phyloP scores from a whole-genome alignment of 1,140 invertebrate species.

The Drosophila lowei region DNA sequence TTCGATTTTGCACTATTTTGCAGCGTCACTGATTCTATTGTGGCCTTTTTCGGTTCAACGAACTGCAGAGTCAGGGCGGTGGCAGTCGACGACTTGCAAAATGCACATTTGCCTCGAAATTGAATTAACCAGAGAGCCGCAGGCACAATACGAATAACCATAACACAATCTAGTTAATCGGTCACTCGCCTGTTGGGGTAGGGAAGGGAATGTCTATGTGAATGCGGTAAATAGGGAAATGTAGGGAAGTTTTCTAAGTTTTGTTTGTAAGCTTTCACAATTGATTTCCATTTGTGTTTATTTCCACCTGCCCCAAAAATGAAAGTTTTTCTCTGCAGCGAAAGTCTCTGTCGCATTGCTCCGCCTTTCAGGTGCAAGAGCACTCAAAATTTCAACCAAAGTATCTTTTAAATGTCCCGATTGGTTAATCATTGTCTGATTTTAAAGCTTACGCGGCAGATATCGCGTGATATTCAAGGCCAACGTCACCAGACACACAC shows the following conservation, averaged over 20 bases:
- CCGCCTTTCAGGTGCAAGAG: not conserved
- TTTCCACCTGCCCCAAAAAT: constrained; percentile 17
- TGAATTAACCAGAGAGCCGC: constrained; percentile 10
- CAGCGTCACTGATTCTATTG: constrained; percentile 15
- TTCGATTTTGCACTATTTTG: not conserved
- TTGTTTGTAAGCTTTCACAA: constrained; percentile 33
- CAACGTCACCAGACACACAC: constrained; percentile 9
- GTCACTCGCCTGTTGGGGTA: constrained; percentile 1
- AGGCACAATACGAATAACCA: not conserved
- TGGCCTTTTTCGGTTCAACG: no score
- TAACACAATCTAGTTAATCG: not conserved
- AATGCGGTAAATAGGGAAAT: constrained; percentile 1
- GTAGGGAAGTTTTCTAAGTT: constrained; percentile 1
- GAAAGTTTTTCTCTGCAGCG: constrained; percentile 43
- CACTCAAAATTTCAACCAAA: not conserved
- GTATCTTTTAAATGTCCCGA: constrained; percentile 5
- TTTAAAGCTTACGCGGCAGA: constrained; percentile 38
- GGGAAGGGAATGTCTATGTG: constrained; percentile 29
- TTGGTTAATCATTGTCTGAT: constrained; percentile 36
- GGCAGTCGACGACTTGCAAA: constrained; percentile 25
- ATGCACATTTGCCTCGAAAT: constrained; percentile 20
- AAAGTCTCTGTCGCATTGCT: constrained; percentile 35
- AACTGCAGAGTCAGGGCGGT: constrained; percentile 1
- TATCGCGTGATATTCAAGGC: constrained; percentile 43
- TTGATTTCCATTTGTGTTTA: constrained; percentile 36